phyloP scores from a whole-genome alignment of 2,888 invertebrate species.

The Ennomos quercinarius region DNA sequence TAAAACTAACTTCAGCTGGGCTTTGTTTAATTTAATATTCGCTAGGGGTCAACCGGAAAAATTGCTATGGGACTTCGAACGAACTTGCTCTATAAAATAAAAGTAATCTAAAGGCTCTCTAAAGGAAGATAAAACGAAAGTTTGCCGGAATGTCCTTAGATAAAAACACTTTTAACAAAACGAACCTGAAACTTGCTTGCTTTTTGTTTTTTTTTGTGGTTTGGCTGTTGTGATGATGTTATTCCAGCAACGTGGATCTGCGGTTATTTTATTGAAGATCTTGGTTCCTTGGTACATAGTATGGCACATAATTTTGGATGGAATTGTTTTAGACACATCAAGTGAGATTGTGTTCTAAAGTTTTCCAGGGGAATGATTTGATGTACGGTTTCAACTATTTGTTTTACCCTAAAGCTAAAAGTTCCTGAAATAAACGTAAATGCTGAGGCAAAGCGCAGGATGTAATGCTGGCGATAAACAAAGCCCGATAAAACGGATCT shows the following conservation, averaged over 20 bases:
- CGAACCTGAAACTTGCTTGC: conserved; percentile 16
- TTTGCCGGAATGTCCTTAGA: conserved; percentile 32
- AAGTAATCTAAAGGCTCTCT: conserved; percentile 40
- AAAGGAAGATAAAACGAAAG: conserved; percentile 39
- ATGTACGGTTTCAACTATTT: too few species aligned
- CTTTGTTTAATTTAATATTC: conserved; percentile 42
- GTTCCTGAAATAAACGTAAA: not conserved
- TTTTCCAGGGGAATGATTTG: too few species aligned
- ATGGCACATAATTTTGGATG: too few species aligned
- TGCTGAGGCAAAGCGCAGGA: not conserved
- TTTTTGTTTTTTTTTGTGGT: conserved; percentile 23
- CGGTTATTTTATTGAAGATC: not conserved
- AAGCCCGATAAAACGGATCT: conserved; percentile 28
- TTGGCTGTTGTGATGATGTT: conserved; percentile 5
- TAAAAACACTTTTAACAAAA: conserved; percentile 30
- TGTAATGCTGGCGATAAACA: conserved; percentile 16
- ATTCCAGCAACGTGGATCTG: not conserved
- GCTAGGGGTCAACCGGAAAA: conserved; percentile 41
- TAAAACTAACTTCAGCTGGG: conserved; percentile 34
- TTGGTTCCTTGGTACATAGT: too few species aligned
- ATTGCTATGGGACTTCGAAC: conserved; percentile 41
- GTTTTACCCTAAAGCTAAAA: too few species aligned
- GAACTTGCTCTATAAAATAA: conserved; percentile 43
- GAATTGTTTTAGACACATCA: too few species aligned
- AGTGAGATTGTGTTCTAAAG: too few species aligned